Percentiles rank a stretch among this genome's conserved stretches.
phyloP scores from a whole-genome alignment of 2,797 vertebrate genomes.

The Darevskia nairensis region DNA sequence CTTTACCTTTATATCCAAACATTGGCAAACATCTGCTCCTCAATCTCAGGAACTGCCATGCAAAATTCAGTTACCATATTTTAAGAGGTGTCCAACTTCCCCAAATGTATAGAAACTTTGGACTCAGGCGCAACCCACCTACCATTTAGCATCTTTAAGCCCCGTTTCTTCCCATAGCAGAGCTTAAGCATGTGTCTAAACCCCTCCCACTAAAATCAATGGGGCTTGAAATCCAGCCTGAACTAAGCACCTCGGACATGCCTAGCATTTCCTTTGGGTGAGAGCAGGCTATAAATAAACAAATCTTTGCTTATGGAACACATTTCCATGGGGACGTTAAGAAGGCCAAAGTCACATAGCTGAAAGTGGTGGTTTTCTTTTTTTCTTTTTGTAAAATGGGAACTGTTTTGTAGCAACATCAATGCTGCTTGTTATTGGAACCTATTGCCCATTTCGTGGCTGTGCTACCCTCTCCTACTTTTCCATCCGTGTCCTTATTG shows the following conservation, averaged over 20 bases:
- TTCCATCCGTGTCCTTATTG: slow-evolving; percentile 5
- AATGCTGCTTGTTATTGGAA: slow-evolving; percentile 15
- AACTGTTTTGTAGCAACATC: slow-evolving; percentile 20
- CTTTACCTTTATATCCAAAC: no score
- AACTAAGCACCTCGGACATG: neutral
- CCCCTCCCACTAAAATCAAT: neutral
- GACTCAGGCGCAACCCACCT: neutral
- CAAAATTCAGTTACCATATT: no score
- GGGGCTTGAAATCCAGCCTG: slow-evolving; percentile 4
- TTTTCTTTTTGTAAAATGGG: neutral
- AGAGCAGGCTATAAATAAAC: slow-evolving; percentile 36
- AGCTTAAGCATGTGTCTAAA: neutral
- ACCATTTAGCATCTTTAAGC: neutral
- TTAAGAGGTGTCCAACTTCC: no score
- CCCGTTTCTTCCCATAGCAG: neutral
- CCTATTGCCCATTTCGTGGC: neutral
- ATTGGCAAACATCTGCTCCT: no score
- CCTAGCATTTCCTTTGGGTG: slow-evolving; percentile 19
- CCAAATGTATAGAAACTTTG: neutral
- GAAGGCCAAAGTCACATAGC: slow-evolving; percentile 32
- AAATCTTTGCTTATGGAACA: slow-evolving; percentile 12
- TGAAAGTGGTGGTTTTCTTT: neutral
- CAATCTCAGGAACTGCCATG: no score
- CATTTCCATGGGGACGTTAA: slow-evolving; percentile 40
- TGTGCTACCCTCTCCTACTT: neutral